Evolutionary conservation across 2,797 vertebrate species (phyloP), one percentile per base, ranked within the genome.

Genomic region (Rhadinocentrus ornatus): DNA sequence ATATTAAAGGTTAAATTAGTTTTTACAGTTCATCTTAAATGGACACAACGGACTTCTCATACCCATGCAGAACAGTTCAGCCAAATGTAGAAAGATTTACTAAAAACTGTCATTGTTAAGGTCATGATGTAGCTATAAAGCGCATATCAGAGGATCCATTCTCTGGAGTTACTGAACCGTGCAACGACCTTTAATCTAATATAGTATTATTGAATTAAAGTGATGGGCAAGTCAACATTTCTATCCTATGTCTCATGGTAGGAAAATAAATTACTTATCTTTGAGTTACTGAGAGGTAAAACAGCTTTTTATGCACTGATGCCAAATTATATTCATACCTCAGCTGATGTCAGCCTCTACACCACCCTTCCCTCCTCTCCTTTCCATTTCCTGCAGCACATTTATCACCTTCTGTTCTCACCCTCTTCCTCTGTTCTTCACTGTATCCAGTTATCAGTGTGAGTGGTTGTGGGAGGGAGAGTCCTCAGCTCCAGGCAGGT

Each of bases 391-490:
- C 65, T 34, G 41, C 39, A 57, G 68, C 73, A 72, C 54, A 80
- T 85, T 69, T 59, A 68, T 81, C 69, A 75, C 80, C 65, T 70
- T 81, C 65, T 82, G 73, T 67, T 82, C 80, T 70, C 57, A 32
- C 10, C 77, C 53, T 75, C 63, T 62, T 59, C 57, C 41, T 63
- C 46, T 0, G 0, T 63, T 62, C 46, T 68, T 66, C 62, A 2
- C 29, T 66, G 64, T 58, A 29, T 71, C 56, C 69, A 26, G 64
- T 71, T 67, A 72, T 65, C 69, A 59, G 61, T 10, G 52, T 32
- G 62, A 82, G 73, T 66, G 69, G 48, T n/a, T 20, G 82, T 80
- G 81, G 86, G 78, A 86, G 82, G 69, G 72, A 77, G 53, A 73
- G 68, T 72, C 70, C 63, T 77, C 74, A 13, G 9, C 57, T 71